Conservation (phyloP, 2,113 vertebrate species). For the Epinephelus moara region DNA sequence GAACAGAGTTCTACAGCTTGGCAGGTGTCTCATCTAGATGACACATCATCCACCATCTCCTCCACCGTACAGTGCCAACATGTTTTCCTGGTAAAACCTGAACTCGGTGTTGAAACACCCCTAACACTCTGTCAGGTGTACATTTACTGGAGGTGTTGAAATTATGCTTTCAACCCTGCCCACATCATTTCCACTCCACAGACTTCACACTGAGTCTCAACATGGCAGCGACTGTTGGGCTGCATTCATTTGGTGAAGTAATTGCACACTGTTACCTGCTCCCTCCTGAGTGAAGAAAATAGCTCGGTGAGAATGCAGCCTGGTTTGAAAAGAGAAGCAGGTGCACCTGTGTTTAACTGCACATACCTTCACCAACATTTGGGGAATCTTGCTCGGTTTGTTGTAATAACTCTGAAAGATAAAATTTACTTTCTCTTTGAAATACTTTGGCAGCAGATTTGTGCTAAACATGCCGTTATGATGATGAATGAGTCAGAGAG, state of each 20-base stretch:
- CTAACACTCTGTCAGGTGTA: background rate
- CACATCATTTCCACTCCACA: background rate
- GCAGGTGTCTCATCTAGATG: no score
- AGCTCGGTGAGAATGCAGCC: background rate
- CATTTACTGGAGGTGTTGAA: background rate
- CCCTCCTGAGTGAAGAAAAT: background rate
- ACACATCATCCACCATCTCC: no score
- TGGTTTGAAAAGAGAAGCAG: background rate
- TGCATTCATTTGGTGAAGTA: background rate
- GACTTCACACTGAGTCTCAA: background rate
- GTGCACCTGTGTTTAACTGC: background rate
- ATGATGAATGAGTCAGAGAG: background rate
- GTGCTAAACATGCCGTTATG: background rate
- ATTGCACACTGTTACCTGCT: background rate
- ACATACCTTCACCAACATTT: background rate
- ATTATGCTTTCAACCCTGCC: background rate
- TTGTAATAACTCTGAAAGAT: background rate
- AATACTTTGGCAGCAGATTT: background rate
- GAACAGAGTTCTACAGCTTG: no score
- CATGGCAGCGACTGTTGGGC: background rate
- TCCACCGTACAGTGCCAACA: no score
- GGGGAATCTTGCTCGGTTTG: background rate
- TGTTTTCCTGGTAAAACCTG: background rate
- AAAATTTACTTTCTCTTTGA: background rate
- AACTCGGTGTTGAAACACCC: background rate